phyloP scores from a whole-genome alignment of 2,113 vertebrate species.

The Pongo abelii region DNA sequence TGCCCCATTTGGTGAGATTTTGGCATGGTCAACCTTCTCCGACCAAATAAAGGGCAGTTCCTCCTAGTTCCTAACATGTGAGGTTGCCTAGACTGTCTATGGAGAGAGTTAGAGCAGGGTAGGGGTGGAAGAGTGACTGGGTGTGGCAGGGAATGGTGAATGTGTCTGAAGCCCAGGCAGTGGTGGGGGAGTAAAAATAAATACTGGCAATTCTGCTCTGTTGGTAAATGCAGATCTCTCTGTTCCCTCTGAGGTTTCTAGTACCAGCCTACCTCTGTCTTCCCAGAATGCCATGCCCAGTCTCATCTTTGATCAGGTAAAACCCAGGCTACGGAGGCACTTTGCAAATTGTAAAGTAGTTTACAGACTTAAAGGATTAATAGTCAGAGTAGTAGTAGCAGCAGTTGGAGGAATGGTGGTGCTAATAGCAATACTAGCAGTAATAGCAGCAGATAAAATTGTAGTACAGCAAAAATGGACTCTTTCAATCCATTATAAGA shows the following conservation, averaged over 20 bases:
- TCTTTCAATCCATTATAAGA: background rate
- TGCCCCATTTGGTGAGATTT: background rate
- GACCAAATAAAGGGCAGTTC: constrained; percentile 11
- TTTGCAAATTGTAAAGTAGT: background rate
- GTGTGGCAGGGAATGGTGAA: background rate
- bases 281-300: background rate
- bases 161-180: background rate
- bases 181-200: background rate
- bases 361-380: background rate
- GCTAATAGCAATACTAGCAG: background rate
- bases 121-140: background rate
- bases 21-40: background rate
- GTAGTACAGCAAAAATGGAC: background rate
- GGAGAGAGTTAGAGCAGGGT: background rate
- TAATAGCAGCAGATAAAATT: background rate
- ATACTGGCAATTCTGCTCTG: background rate
- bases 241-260: background rate
- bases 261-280: background rate
- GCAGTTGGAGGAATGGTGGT: background rate
- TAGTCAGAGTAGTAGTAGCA: background rate
- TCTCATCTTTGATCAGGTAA: background rate
- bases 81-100: constrained; percentile 13
- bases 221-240: background rate
- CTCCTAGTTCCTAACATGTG: background rate
- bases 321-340: background rate